A percentile compares a stretch with the other conserved stretches of the same genome.
Conservation (phyloP, 2,113 vertebrate genomes). For the Gulo gulo region DNA sequence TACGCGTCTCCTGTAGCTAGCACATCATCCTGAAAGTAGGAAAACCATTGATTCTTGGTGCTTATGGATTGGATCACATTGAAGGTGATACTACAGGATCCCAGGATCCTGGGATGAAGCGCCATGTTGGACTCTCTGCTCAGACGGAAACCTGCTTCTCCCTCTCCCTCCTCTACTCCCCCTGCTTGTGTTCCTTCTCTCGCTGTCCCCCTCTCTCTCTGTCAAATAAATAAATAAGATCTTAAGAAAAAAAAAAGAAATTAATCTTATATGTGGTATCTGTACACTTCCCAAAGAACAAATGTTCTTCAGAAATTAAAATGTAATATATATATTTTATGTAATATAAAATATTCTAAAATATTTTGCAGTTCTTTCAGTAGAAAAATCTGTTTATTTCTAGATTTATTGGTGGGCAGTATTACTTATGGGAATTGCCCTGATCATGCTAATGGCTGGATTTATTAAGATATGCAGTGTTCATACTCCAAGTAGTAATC, state of each 20-base stretch:
- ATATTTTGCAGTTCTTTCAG: background rate
- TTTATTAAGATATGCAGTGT: constrained; percentile 99
- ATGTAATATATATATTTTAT: background rate
- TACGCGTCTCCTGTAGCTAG: background rate
- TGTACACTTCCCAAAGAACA: background rate
- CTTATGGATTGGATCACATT: background rate
- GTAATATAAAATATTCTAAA: background rate
- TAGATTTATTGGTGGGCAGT: constrained; percentile 99
- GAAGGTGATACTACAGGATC: background rate
- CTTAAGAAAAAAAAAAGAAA: background rate
- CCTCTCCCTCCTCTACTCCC: no score
- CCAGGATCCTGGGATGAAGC: no score
- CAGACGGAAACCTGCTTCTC: no score
- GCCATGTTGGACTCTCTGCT: no score
- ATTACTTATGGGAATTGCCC: constrained; percentile 95
- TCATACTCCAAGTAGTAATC: constrained; percentile 98
- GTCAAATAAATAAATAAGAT: no score
- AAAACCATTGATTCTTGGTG: background rate
- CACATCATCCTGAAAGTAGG: background rate
- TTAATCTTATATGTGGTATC: background rate
- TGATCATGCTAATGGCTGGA: constrained; percentile 98
- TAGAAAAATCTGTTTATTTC: constrained; percentile 57
- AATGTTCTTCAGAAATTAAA: constrained; percentile 31
- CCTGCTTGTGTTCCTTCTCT: no score
- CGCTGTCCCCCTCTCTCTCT: no score